Percentiles rank a stretch among this genome's conserved stretches.
Conservation (phyloP, 2,888 invertebrate species). For the Sphinx pinastri region DNA sequence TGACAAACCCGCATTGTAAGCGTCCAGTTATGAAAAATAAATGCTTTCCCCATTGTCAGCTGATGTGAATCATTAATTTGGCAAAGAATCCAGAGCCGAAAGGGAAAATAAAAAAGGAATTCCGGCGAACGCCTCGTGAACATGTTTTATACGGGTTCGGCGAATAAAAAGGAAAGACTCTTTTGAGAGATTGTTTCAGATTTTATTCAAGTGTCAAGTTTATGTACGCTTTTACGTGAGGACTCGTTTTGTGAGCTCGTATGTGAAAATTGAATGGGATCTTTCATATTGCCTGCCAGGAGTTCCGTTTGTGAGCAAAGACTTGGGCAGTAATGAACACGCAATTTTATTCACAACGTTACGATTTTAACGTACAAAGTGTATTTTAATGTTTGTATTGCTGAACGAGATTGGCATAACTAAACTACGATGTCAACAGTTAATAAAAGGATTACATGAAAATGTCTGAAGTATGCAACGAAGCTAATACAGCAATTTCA, state of each 20-base stretch:
- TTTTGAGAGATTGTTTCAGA: conserved; percentile 39
- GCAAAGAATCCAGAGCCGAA: conserved; percentile 47
- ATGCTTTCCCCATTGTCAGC: conserved; percentile 56
- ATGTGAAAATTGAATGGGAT: conserved; percentile 14
- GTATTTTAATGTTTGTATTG: not conserved
- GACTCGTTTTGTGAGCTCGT: conserved; percentile 9
- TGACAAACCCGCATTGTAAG: conserved; percentile 40
- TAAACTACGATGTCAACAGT: not conserved
- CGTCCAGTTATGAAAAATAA: conserved; percentile 56
- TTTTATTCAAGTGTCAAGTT: conserved; percentile 38
- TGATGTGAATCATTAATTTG: conserved; percentile 62
- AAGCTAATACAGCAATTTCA: not conserved
- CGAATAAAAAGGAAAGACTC: conserved; percentile 40
- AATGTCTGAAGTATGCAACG: not conserved
- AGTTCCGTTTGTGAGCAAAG: conserved; percentile 15
- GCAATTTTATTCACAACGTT: not conserved
- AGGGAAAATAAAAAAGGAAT: conserved; percentile 45
- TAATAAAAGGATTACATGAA: not conserved
- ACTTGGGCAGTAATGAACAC: conserved; percentile 7
- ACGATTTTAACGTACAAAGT: not conserved
- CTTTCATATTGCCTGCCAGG: not conserved
- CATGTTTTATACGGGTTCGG: conserved; percentile 42
- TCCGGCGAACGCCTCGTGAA: conserved; percentile 37
- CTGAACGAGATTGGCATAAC: not conserved
- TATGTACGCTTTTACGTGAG: conserved; percentile 26